Base-by-base conservation (phyloP, 2,888 invertebrate species). In the Neoaliturus tenellus region DNA sequence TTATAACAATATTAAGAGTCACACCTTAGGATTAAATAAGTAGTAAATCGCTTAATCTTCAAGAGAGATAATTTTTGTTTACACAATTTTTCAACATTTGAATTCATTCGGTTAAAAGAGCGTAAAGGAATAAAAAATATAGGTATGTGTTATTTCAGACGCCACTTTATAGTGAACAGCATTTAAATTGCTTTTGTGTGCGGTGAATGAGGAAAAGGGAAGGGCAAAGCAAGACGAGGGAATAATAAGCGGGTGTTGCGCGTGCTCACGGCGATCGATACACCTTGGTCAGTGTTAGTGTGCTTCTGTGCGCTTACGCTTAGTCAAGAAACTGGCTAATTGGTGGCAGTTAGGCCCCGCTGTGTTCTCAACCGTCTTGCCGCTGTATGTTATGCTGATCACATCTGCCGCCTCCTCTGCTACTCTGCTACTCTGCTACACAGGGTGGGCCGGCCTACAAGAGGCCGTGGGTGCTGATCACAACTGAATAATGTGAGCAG, bases 201-300 rank as follows among this genome's bases (percentile, higher is more conserved):
- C 58, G 83, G 62, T 87, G 88, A 87, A 86, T 88, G 86, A 86
- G 87, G 85, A 80, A 48, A 20, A 73, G 73, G 73, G 28, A 25
- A 51, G 75, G 75, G 69, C 51, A 80, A 39, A 67, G 81, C 39
- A 71, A 78, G 78, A 78, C 78, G 78, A 44, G 75, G 55, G 78
- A 78, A 78, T 78, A 78, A 78, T 78, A 78, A 78, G 78, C 51
- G 33, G 48, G 55, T 33, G 23, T 17, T 35, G 78, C 78, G 78
- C 78, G 78, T 78, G 78, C 78, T 55, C 78, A 33, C 35, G 8
- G 2, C 20, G 78, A 78, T 78, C 78, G 33, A 78, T 78, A 78
- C n/a, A 55, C 31, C 51, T 55, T 78, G 78, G 78, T 78, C 78
- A 78, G 78, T 78, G 78, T 55, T n/a, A n/a, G n/a, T n/a, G n/a